A percentile compares a stretch with the other conserved stretches of the same genome.
These are phyloP conservation scores for Fratercula arctica DNA, from an alignment of 2,797 vertebrate genomes.

Conservation along the genomic window DNA sequence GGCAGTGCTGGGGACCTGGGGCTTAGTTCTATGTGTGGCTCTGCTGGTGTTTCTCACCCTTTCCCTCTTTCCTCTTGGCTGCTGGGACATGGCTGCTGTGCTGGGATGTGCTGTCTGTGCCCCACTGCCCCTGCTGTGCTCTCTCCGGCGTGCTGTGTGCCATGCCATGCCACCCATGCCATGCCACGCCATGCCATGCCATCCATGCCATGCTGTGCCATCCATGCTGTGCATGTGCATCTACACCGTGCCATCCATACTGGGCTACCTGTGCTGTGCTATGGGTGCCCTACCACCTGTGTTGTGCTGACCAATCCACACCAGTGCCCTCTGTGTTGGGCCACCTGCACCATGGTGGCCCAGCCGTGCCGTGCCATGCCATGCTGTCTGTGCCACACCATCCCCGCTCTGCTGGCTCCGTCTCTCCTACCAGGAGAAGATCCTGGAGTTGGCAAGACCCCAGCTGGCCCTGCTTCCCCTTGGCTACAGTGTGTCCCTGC, in stretches of 20 bases:
- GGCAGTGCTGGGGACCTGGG: not conserved
- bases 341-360: not conserved
- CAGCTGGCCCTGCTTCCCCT: constrained; percentile 68
- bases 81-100: not conserved
- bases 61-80: not conserved
- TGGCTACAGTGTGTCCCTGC: constrained; percentile 79
- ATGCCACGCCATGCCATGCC: not conserved
- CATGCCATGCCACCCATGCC: too few species aligned
- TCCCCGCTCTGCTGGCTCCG: not conserved
- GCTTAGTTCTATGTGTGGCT: not conserved
- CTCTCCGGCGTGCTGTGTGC: not conserved
- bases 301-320: not conserved
- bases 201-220: not conserved
- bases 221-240: not conserved
- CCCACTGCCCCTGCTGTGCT: fast-evolving
- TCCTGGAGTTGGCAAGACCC: constrained; percentile 75
- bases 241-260: not conserved
- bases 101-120: not conserved
- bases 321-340: too few species aligned
- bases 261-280: not conserved
- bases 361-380: too few species aligned
- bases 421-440: constrained; percentile 70
- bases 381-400: not conserved
- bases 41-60: not conserved
- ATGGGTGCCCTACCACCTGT: not conserved